Evolutionary conservation across 2,888 invertebrate genomes (phyloP).

Genomic region (Antheraea yamamai): DNA sequence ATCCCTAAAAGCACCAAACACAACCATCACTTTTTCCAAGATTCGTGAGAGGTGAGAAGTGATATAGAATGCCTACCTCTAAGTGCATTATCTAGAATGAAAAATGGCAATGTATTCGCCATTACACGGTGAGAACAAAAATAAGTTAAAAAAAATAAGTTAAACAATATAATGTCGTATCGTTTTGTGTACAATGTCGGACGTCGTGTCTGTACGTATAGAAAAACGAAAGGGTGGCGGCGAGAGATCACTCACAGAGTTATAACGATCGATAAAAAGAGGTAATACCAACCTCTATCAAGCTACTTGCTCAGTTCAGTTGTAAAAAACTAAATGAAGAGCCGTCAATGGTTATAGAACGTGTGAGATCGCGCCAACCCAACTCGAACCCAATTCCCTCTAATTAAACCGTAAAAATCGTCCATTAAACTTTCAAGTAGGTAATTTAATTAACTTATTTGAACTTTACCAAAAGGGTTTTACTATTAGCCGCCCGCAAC

Average conservation of each 20-base stretch:
- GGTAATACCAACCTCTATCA: not conserved
- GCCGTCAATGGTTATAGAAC: not conserved
- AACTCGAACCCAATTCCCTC: not conserved
- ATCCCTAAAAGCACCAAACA: not conserved
- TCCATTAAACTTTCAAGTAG: not conserved
- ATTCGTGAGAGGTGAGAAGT: not conserved
- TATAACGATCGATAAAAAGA: not conserved
- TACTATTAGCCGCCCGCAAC: not conserved
- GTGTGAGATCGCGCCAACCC: not conserved
- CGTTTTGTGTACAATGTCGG: not conserved
- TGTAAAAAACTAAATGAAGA: not conserved
- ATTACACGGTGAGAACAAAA: not conserved
- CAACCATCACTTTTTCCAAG: not conserved
- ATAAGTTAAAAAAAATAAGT: no score
- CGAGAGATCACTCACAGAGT: not conserved
- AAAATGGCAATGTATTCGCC: not conserved
- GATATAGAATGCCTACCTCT: not conserved
- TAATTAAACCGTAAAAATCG: conserved; percentile 2
- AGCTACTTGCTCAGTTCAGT: not conserved
- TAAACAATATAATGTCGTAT: not conserved
- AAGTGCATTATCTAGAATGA: not conserved
- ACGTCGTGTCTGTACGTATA: not conserved
- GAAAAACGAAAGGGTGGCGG: not conserved
- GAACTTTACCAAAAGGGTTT: not conserved
- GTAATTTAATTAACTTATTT: not conserved